A percentile compares a stretch with the other conserved stretches of the same genome.
phyloP scores from a whole-genome alignment of 2,113 vertebrate genomes.

The Limanda limanda region DNA sequence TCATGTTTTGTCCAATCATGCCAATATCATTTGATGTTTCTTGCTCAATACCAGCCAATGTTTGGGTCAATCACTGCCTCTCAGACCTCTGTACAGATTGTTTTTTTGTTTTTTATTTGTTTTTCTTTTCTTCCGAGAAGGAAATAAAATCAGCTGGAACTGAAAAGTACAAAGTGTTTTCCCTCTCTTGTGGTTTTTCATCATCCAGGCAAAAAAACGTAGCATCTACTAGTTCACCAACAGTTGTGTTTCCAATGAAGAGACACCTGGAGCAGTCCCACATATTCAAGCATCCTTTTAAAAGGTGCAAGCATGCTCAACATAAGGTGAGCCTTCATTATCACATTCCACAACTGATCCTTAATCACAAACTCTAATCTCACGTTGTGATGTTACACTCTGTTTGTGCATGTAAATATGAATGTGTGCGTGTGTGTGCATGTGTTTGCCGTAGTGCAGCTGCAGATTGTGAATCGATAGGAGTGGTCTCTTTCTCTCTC shows the following conservation, averaged over 20 bases:
- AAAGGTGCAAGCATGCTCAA: conserved; percentile 5
- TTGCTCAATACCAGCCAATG: conserved; percentile 94
- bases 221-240: neutral
- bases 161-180: conserved; percentile 86
- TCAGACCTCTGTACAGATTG: conserved; percentile 98
- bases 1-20: conserved; percentile 89
- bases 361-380: conserved; percentile 17
- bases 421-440: neutral
- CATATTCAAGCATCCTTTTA: neutral
- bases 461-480: conserved; percentile 65
- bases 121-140: conserved; percentile 91
- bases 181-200: neutral
- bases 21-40: conserved; percentile 88
- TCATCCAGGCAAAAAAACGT: neutral
- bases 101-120: conserved; percentile 56
- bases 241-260: neutral
- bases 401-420: conserved; percentile 20
- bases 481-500: conserved; percentile 63
- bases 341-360: conserved; percentile 30
- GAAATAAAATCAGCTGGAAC: conserved; percentile 99
- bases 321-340: conserved; percentile 25
- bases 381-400: conserved; percentile 48
- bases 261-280: neutral
- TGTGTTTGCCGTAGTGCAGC: conserved; percentile 52
- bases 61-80: conserved; percentile 99